phyloP scores from a whole-genome alignment of 2,797 vertebrate genomes.

The Remorina albescens region DNA sequence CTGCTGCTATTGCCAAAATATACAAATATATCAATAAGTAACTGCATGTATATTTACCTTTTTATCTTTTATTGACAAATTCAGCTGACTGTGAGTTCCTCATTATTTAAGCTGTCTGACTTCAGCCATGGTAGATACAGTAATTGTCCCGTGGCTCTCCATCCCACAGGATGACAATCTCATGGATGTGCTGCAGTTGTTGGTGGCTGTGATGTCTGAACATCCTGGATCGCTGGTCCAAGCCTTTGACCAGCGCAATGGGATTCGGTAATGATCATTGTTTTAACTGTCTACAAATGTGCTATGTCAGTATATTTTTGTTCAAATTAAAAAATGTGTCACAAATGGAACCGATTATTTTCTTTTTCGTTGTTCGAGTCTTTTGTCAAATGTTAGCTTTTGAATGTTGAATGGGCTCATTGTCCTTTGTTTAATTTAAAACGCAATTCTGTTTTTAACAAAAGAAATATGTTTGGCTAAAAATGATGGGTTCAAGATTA shows the following conservation, averaged over 20 bases:
- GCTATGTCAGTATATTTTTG: slow-evolving; percentile 2
- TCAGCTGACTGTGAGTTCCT: slow-evolving; percentile 2
- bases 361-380: not conserved
- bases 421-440: not conserved
- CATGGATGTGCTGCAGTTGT: slow-evolving; percentile 96
- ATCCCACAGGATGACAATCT: slow-evolving; percentile 94
- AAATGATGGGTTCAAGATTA: no score
- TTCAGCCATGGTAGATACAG: not conserved
- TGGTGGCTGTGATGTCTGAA: slow-evolving; percentile 98
- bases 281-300: not conserved
- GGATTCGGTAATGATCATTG: slow-evolving; percentile 88
- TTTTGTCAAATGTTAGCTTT: not conserved
- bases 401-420: not conserved
- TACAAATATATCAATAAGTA: not conserved
- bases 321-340: not conserved
- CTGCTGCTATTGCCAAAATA: slow-evolving; percentile 11
- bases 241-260: slow-evolving; percentile 97
- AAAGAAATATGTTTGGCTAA: not conserved
- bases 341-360: not conserved
- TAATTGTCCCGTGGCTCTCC: slow-evolving; percentile 18
- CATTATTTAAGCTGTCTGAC: not conserved
- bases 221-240: slow-evolving; percentile 95
- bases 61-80: not conserved
- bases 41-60: not conserved
- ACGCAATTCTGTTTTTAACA: not conserved